Conservation (phyloP, 2,888 invertebrate genomes). For the Orthonychiurus folsomi region DNA sequence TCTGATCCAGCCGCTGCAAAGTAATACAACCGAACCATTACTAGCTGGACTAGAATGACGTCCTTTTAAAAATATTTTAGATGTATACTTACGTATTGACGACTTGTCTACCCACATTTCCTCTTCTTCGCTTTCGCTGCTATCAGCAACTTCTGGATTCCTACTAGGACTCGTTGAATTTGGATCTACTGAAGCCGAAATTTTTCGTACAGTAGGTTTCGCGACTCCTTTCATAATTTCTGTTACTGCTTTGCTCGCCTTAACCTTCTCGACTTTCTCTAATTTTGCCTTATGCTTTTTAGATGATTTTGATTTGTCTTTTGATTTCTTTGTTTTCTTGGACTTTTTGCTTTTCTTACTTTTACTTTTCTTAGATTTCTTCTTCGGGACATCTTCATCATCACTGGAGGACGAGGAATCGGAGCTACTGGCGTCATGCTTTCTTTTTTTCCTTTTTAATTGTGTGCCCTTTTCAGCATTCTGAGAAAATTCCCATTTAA, state of each 20-base stretch:
- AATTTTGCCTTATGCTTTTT: conserved; percentile 21
- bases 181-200: too few relatives aligned
- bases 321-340: conserved; percentile 31
- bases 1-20: background rate
- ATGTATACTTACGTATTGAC: conserved; percentile 25
- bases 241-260: conserved; percentile 26
- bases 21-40: too few relatives aligned
- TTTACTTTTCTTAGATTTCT: conserved; percentile 4
- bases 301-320: conserved; percentile 23
- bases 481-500: too few relatives aligned
- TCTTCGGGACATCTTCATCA: conserved; percentile 18
- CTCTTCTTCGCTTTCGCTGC: conserved; percentile 16
- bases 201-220: conserved; percentile 10
- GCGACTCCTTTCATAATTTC: conserved; percentile 28
- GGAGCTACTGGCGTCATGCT: too few relatives aligned
- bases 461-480: too few relatives aligned
- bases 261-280: conserved; percentile 18
- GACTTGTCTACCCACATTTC: conserved; percentile 38
- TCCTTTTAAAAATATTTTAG: too few relatives aligned
- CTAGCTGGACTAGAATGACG: too few relatives aligned
- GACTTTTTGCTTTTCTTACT: conserved; percentile 19
- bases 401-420: conserved; percentile 4
- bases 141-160: background rate
- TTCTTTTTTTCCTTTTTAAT: too few relatives aligned
- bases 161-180: background rate